A percentile compares a stretch with the other conserved stretches of the same genome.
Conservation (phyloP, 2,888 invertebrate genomes). For the Xestia xanthographa region DNA sequence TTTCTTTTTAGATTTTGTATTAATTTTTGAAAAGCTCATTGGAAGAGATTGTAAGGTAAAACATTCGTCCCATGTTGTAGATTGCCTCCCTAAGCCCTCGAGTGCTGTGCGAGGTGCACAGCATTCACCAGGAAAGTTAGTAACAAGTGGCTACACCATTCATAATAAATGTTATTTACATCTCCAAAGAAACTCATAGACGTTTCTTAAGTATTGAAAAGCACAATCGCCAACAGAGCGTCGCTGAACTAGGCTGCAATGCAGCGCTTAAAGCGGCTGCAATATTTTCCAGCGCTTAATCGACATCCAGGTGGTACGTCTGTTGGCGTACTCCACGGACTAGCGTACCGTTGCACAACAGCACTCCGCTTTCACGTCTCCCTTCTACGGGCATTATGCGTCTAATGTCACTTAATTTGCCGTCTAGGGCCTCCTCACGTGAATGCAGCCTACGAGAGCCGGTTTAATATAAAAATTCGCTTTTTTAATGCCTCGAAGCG, state of each 20-base stretch:
- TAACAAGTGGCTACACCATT: conserved; percentile 48
- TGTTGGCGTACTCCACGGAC: conserved; percentile 76
- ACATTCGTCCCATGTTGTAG: background rate
- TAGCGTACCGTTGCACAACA: conserved; percentile 82
- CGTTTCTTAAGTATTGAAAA: conserved; percentile 66
- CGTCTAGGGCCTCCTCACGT: conserved; percentile 89
- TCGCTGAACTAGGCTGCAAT: conserved; percentile 69
- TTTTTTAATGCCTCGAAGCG: conserved; percentile 82
- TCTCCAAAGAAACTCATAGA: conserved; percentile 60
- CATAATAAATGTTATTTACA: conserved; percentile 60
- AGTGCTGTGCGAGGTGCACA: background rate
- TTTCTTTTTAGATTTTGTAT: conserved; percentile 1
- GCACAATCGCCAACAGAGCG: conserved; percentile 74
- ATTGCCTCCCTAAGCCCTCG: conserved; percentile 9
- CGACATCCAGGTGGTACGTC: conserved; percentile 71
- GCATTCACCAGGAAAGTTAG: conserved; percentile 43
- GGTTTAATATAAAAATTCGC: conserved; percentile 89
- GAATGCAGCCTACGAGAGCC: conserved; percentile 86
- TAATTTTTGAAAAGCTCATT: conserved; percentile 7
- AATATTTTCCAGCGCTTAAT: conserved; percentile 70
- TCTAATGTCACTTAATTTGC: conserved; percentile 90
- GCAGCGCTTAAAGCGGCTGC: conserved; percentile 67
- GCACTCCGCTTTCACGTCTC: conserved; percentile 86
- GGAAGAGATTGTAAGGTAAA: conserved; percentile 7
- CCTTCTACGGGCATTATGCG: conserved; percentile 86